Conservation (phyloP, 2,888 invertebrate species). For the Ophion ventricosus region DNA sequence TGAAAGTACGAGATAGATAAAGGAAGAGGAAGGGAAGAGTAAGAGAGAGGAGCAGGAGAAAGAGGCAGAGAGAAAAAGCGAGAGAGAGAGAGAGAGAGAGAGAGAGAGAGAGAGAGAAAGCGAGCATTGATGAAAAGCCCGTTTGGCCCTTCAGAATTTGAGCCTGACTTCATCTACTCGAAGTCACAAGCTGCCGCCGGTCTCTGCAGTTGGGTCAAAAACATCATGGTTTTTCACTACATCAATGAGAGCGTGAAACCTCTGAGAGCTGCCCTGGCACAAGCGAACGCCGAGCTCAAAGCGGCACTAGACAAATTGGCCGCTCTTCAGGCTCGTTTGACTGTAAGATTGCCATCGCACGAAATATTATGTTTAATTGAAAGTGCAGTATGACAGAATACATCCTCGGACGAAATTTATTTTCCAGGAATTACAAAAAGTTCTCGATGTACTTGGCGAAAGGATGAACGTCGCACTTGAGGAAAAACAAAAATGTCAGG, state of each 20-base stretch:
- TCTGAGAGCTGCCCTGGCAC: conserved; percentile 92
- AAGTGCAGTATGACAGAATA: background rate
- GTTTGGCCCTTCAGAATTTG: conserved; percentile 87
- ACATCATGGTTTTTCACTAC: conserved; percentile 94
- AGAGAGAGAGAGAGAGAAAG: background rate
- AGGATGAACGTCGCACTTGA: conserved; percentile 94
- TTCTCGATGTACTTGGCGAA: conserved; percentile 89
- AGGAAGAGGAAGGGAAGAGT: too few species aligned
- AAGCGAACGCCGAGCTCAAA: conserved; percentile 93
- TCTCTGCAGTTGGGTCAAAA: conserved; percentile 97
- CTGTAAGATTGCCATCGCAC: conserved; percentile 81
- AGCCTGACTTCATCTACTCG: conserved; percentile 91
- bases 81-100: background rate
- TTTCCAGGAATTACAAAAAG: conserved; percentile 89
- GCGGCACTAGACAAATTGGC: conserved; percentile 92
- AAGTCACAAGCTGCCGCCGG: conserved; percentile 97
- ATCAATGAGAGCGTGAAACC: conserved; percentile 97
- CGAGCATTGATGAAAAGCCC: conserved; percentile 44
- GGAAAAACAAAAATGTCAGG: conserved; percentile 95
- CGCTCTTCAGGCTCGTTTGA: conserved; percentile 89
- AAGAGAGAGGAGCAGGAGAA: too few species aligned
- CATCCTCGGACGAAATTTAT: background rate
- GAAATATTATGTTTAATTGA: conserved; percentile 27
- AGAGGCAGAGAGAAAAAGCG: background rate
- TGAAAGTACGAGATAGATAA: too few species aligned